phyloP scores from a whole-genome alignment of 2,888 invertebrate species.

The Tenthredo mesomela region DNA sequence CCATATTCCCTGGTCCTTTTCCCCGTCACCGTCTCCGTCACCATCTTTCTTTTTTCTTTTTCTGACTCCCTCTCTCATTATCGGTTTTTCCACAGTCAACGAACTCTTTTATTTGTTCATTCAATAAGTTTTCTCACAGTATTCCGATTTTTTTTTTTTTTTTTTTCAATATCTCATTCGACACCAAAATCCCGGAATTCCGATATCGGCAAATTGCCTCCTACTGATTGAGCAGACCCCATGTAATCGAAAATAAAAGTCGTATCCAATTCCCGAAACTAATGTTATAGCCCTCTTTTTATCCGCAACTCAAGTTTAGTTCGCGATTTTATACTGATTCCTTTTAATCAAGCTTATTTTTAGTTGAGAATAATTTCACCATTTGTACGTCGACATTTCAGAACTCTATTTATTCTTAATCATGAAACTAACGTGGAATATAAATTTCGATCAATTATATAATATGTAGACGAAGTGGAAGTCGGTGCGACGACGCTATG shows the following conservation, averaged over 20 bases:
- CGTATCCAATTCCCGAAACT: neutral
- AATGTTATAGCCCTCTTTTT: neutral
- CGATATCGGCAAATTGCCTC: conserved; percentile 44
- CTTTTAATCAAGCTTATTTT: neutral
- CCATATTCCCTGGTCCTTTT: conserved; percentile 21
- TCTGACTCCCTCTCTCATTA: neutral
- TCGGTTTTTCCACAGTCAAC: neutral
- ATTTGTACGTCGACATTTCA: neutral
- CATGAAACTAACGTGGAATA: neutral
- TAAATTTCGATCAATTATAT: conserved; percentile 14
- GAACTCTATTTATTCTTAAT: neutral
- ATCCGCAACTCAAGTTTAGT: neutral
- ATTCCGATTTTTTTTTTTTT: neutral
- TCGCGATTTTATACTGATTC: conserved; percentile 17
- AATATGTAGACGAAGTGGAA: neutral
- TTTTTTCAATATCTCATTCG: conserved; percentile 15
- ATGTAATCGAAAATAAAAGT: conserved; percentile 50
- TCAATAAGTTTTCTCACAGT: neutral
- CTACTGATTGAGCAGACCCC: conserved; percentile 47
- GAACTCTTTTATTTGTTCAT: neutral
- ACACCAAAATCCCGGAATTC: conserved; percentile 30
- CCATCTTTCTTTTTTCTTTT: neutral
- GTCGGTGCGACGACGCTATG: neutral
- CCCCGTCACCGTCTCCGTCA: conserved; percentile 35
- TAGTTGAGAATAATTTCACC: conserved; percentile 20